phyloP scores from a whole-genome alignment of 2,797 vertebrate genomes.

The Vespertilio murinus region DNA sequence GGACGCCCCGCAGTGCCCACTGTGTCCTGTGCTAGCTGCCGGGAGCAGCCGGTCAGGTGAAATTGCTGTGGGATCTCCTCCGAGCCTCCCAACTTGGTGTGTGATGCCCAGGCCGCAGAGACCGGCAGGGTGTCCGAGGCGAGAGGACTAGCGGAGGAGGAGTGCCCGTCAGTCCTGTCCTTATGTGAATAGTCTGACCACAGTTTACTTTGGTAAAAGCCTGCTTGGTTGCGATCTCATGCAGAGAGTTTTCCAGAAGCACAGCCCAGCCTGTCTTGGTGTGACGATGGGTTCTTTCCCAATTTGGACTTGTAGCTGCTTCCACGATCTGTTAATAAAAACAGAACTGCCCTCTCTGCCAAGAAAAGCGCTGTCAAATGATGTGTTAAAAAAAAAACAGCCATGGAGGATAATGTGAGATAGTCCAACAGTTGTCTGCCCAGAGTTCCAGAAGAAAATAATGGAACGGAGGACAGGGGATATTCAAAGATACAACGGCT shows the following conservation, averaged over 20 bases:
- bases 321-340: constrained; percentile 32
- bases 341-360: not conserved
- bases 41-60: not conserved
- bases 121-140: not conserved
- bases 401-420: not conserved
- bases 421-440: not conserved
- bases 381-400: constrained; percentile 5
- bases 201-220: not conserved
- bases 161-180: not conserved
- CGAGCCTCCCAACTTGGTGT: not conserved
- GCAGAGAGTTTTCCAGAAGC: not conserved
- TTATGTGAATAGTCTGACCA: not conserved
- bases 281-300: constrained; percentile 46
- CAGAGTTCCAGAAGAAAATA: not conserved
- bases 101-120: not conserved
- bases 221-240: not conserved
- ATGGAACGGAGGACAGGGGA: not conserved
- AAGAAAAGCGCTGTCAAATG: constrained; percentile 15
- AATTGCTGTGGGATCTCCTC: too few relatives aligned
- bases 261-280: not conserved
- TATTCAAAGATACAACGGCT: not conserved
- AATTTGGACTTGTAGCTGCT: constrained; percentile 59
- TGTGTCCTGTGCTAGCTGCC: not conserved
- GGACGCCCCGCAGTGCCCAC: not conserved
- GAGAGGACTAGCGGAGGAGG: not conserved